A percentile compares a stretch with the other conserved stretches of the same genome.
These are phyloP conservation scores for Macroramphosus scolopax DNA, from an alignment of 2,797 vertebrate genomes.

Conservation along the genomic window DNA sequence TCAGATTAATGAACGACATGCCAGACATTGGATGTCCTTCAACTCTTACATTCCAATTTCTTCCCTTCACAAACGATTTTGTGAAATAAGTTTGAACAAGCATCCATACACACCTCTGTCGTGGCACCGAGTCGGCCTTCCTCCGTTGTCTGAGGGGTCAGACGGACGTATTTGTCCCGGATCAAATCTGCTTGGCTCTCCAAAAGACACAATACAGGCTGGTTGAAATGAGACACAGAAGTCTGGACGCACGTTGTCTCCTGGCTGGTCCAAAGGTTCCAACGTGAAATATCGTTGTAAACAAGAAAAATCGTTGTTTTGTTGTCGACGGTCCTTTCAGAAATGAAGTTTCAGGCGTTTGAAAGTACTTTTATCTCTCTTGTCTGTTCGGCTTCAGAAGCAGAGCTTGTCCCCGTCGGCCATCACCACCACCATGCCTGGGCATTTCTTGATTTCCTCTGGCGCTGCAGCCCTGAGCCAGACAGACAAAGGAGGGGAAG, in stretches of 20 bases:
- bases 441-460: constrained; percentile 67
- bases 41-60: too few relatives aligned
- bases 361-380: constrained; percentile 28
- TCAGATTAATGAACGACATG: neutral
- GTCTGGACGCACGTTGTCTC: constrained; percentile 1
- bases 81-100: too few relatives aligned
- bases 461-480: constrained; percentile 62
- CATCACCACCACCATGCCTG: constrained; percentile 44
- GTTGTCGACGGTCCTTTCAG: constrained; percentile 19
- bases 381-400: constrained; percentile 26
- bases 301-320: constrained; percentile 26
- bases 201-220: too few relatives aligned
- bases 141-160: too few relatives aligned
- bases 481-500: constrained; percentile 65
- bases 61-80: too few relatives aligned
- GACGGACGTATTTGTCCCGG: too few relatives aligned
- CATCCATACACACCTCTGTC: too few relatives aligned
- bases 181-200: too few relatives aligned
- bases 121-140: too few relatives aligned
- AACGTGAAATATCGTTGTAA: constrained; percentile 1
- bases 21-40: too few relatives aligned
- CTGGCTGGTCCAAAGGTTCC: constrained; percentile 16
- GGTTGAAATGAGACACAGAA: too few relatives aligned
- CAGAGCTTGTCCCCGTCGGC: constrained; percentile 53
- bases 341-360: constrained; percentile 25